Base-by-base conservation (phyloP, 1,140 invertebrate species). In the Coelopa frigida region DNA sequence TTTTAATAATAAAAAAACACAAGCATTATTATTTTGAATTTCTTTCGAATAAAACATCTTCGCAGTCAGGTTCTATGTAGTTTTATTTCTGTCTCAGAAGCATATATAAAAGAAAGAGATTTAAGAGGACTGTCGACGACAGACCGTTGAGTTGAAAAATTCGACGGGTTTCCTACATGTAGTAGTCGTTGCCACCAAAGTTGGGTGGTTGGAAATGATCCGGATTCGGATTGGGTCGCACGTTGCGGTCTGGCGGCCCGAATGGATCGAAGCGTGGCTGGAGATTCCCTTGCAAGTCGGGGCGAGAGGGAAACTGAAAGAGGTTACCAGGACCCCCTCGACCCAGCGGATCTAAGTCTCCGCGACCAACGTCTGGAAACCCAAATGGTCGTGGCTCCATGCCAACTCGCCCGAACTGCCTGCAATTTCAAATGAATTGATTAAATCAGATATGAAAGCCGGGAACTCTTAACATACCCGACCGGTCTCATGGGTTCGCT, bases 211-310 rank as follows among this genome's bases (percentile, higher is more conserved):
- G 53, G 32, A 87, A 66, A 54, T 87, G 81, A 59, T 87, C 85
- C n/a, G 78, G 75, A 57, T 84, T 84, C 3, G 83, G 84, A 6
- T 75, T 69, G 29, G 52, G 49, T 4, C 52, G 52, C 31, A 59
- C 64, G 33, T 61, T 53, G 2, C 51, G 56, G 18, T 75, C 78
- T 6, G 80, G 78, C 8, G 86, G 86, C 4, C 80, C 80, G 63
- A 89, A 85, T 0, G 86, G 87, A 73, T 90, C 86, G 66, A 87
- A 91, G 55, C 86, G 75, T 8, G 87, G 85, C 24, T 49, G 24
- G n/a, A 82, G 80, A 33, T 54, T 49, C 21, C 50, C 51, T 4
- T 53, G 57, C 48, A 40, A 31, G 40, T 36, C 43, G 5, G 56
- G 58, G 7, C 37, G 49, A 10, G 74, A 72, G 22, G 72, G 71